Percentiles rank a stretch among this genome's conserved stretches.
Evolutionary conservation across 2,797 vertebrate species (phyloP).

Genomic region (Molossus alvarezi): DNA sequence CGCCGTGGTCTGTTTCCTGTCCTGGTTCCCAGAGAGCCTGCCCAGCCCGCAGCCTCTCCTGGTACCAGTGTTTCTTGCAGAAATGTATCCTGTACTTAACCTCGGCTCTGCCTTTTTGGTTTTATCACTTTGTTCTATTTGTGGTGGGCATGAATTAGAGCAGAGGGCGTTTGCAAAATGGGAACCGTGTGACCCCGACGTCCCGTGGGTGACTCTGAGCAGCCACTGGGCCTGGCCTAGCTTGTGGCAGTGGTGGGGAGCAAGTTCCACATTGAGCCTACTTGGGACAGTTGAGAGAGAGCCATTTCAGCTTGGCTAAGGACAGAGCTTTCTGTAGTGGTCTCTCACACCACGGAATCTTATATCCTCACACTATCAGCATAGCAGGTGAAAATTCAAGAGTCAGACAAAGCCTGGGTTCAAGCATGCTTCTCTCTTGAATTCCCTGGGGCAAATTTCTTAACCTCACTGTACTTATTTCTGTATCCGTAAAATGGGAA

Average conservation of each 20-base stretch:
- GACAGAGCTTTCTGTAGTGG: background rate
- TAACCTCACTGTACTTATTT: background rate
- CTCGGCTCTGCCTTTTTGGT: background rate
- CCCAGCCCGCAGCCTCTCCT: background rate
- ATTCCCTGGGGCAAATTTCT: background rate
- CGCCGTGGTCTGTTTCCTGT: background rate
- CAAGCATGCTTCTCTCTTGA: background rate
- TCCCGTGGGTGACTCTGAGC: background rate
- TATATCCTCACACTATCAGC: background rate
- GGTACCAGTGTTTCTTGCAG: background rate
- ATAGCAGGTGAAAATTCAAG: background rate
- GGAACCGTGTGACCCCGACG: background rate
- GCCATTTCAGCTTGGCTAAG: background rate
- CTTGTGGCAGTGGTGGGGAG: background rate
- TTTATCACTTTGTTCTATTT: background rate
- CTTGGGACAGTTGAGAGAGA: background rate
- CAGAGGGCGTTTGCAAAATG: background rate
- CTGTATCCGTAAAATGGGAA: background rate
- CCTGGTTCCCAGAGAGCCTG: background rate
- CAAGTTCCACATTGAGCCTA: background rate
- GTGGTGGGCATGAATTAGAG: background rate
- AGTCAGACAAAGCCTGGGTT: constrained; percentile 10
- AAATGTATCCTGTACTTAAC: background rate
- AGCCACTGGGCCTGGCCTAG: background rate
- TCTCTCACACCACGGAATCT: background rate